Conservation (phyloP, 2,797 vertebrate species). For the Manis crassicaudata region DNA sequence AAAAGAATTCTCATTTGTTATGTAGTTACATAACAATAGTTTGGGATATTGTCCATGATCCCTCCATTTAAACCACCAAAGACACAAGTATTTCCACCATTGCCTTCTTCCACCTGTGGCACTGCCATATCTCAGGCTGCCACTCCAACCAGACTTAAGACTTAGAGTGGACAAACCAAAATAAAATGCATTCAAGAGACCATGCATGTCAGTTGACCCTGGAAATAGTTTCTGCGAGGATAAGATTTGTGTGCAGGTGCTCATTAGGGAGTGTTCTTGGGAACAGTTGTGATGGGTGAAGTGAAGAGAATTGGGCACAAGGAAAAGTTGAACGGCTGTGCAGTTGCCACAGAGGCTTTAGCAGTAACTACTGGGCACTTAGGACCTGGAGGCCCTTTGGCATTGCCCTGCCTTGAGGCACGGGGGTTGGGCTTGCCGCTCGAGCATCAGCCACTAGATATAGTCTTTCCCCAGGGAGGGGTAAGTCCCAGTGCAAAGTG, state of each 20-base stretch:
- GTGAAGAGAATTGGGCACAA: not conserved
- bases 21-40: not conserved
- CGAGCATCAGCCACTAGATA: not conserved
- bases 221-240: not conserved
- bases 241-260: not conserved
- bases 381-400: not conserved
- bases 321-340: not conserved
- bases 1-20: not conserved
- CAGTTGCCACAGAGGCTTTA: not conserved
- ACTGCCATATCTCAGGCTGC: not conserved
- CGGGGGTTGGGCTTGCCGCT: not conserved
- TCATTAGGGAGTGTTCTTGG: not conserved
- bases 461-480: not conserved
- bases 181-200: not conserved
- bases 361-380: no score
- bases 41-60: not conserved
- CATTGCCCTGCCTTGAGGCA: not conserved
- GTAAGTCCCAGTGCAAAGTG: not conserved
- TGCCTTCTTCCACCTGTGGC: not conserved
- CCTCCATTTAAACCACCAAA: not conserved
- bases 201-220: not conserved
- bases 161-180: not conserved
- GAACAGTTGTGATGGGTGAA: not conserved
- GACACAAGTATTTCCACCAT: not conserved
- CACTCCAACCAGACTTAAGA: not conserved